Base-by-base conservation (phyloP, 2,888 invertebrate genomes). In the Drosophila niveifrons region DNA sequence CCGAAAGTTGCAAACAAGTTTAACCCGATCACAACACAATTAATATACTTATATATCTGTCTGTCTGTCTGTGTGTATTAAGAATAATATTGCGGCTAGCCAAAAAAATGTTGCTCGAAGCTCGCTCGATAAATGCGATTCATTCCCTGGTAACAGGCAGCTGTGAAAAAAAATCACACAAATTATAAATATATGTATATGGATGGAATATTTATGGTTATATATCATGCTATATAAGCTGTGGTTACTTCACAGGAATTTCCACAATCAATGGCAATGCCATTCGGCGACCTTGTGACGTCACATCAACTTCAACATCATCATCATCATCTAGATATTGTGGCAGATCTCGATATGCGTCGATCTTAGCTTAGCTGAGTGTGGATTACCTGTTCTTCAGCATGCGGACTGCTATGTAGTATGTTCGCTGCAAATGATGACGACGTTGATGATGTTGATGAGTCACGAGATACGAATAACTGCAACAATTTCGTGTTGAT, bases 211-310 rank as follows among this genome's bases (percentile, higher is more conserved):
- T 71, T 61, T 75, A 57, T 66, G 48, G 34, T 53, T 59, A 52
- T 53, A 66, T 61, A 17, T 46, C 36, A 28, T 17, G 47, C 56
- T 17, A 51, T 51, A 51, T 64, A 47, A 51, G 39, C 29, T 28
- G 31, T 61, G 74, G 39, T 78, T 75, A 67, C 72, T 71, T 69
- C 70, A 80, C 67, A 77, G 82, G 83, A 82, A 88, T 88, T 88
- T 88, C 86, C 88, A 69, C 72, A 72, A 44, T 51, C 36, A 57
- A 13, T 69, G 66, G 58, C 82, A 83, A 83, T 73, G 78, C 51
- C 83, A 73, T 46, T 18, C 11, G 34, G 39, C 70, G 82, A 80
- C 82, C 82, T 83, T 69, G 77, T 88, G 88, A 88, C 82, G 82
- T 85, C 82, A 83, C 72, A 53, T 11, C 23, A 23, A 23, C 23